Base-by-base conservation (phyloP, 2,888 invertebrate genomes). In the Ennomos fuscantarius region DNA sequence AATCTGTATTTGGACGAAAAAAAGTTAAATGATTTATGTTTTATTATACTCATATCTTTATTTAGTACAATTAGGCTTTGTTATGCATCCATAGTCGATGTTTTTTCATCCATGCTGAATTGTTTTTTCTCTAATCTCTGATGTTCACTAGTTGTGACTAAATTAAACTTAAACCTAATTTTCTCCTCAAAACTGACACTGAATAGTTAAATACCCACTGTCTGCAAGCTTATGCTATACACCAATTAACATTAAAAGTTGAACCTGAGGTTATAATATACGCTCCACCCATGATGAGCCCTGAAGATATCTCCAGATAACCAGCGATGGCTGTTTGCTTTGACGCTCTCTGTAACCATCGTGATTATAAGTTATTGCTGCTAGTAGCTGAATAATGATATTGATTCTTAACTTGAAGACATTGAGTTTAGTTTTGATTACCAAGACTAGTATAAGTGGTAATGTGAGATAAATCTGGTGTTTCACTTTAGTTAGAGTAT, bases 251-350 rank as follows among this genome's bases (percentile, higher is more conserved):
- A 9, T 13, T 41, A 15, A 13, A 37, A 34, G 32, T 40, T 50
- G 49, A 50, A 69, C 62, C 69, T 36, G 69, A 63, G 62, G 61
- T 69, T 63, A 24, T 24, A 24, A 3, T n/a, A 3, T 24, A 32
- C 63, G 68, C 68, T 70, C 73, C 76, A 67, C 76, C 79, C 70
- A 70, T 72, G 78, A 78, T 71, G 73, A 73, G 78, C 74, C 72
- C 72, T 62, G 63, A 59, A 82, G 81, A 84, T 79, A 74, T 65
- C 63, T 68, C 73, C 65, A 67, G 79, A 80, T 81, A 81, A 76
- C 72, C 70, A 66, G 62, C 68, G 65, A 62, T 58, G 67, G 66
- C 69, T 76, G 72, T 77, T 74, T 78, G 62, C 68, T 68, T 71
- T 77, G 70, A 74, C 73, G 74, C 68, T 58, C 58, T 59, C 63